Conservation (phyloP, 2,113 vertebrate species). For the Chaetops frenatus region DNA sequence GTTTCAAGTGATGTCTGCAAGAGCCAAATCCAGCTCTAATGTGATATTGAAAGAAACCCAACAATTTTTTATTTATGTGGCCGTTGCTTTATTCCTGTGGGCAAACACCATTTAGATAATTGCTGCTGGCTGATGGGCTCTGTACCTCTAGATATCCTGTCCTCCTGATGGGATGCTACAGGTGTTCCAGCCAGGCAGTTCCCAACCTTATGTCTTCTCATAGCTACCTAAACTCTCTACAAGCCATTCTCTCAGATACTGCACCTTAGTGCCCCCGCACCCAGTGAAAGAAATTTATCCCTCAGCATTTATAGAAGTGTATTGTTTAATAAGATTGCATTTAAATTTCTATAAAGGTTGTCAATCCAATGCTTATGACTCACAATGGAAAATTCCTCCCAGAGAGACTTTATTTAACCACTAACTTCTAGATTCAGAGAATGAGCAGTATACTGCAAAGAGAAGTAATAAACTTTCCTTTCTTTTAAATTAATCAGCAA, state of each 20-base stretch:
- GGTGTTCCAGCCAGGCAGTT: not conserved
- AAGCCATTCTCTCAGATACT: not conserved
- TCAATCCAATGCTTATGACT: constrained; percentile 15
- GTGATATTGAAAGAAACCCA: not conserved
- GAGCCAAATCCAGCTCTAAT: not conserved
- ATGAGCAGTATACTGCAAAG: not conserved
- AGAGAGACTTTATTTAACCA: constrained; percentile 3
- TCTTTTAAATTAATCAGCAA: not conserved
- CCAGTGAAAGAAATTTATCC: not conserved
- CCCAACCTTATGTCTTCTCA: not conserved
- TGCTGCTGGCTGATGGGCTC: not conserved
- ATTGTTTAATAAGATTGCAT: not conserved
- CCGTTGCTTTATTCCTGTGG: not conserved
- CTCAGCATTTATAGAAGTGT: not conserved
- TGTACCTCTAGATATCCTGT: not conserved
- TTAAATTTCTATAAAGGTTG: constrained; percentile 19
- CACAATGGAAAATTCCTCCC: constrained; percentile 14
- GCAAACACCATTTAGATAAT: not conserved
- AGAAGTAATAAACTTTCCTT: not conserved
- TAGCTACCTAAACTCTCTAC: not conserved
- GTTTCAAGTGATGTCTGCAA: not conserved
- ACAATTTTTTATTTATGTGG: not conserved
- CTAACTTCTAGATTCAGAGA: not conserved
- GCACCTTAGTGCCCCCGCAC: not conserved
- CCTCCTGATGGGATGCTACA: not conserved